These are phyloP conservation scores for Colossoma macropomum DNA, from an alignment of 2,113 vertebrate genomes.

Conservation along the genomic window DNA sequence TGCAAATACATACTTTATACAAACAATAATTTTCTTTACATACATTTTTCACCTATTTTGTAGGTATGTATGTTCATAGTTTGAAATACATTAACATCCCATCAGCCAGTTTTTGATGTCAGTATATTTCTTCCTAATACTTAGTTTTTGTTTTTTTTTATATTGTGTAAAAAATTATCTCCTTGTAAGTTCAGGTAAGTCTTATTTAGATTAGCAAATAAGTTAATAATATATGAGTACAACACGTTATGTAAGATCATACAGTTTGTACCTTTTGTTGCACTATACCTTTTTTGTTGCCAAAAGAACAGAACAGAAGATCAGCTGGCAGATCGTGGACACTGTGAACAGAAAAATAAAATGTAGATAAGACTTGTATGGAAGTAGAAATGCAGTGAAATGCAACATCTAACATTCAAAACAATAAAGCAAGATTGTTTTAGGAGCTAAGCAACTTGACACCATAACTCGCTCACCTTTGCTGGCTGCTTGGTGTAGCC, in stretches of 20 bases:
- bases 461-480: neutral
- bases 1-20: conserved; percentile 22
- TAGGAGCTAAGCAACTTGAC: neutral
- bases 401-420: neutral
- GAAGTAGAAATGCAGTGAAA: neutral
- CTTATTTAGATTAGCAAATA: too few relatives aligned
- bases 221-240: too few relatives aligned
- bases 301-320: conserved; percentile 6
- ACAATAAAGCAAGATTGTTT: neutral
- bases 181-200: too few relatives aligned
- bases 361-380: neutral
- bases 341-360: neutral
- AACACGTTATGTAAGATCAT: too few relatives aligned
- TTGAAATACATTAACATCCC: too few relatives aligned
- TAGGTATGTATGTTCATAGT: too few relatives aligned
- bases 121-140: too few relatives aligned
- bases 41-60: too few relatives aligned
- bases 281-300: conserved; percentile 18
- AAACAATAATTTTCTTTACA: neutral
- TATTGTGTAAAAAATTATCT: too few relatives aligned
- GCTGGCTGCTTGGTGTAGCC: conserved; percentile 21
- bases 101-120: too few relatives aligned
- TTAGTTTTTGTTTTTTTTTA: too few relatives aligned
- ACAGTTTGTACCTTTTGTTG: too few relatives aligned
- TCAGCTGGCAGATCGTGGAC: conserved; percentile 1